A percentile compares a stretch with the other conserved stretches of the same genome.
Conservation (phyloP, 2,797 vertebrate genomes). For the Sparidentex hasta region DNA sequence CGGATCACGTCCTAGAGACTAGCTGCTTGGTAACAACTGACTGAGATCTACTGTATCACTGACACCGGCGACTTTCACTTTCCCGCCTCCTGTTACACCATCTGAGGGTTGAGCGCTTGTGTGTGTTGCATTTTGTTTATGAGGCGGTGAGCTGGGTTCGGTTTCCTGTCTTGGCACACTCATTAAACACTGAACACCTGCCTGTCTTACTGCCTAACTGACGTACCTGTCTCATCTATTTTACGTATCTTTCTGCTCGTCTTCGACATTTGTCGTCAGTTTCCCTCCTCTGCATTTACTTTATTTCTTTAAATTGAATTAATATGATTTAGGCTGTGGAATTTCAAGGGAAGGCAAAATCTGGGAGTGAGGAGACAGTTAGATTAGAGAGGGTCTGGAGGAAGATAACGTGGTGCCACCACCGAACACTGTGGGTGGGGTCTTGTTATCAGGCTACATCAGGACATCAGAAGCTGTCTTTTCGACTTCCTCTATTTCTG, state of each 20-base stretch:
- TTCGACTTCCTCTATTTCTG: constrained; percentile 71
- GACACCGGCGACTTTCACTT: constrained; percentile 73
- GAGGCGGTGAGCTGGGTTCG: constrained; percentile 50
- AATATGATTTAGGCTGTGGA: background rate
- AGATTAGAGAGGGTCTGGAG: constrained; percentile 1
- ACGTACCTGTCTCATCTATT: constrained; percentile 19
- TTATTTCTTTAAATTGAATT: background rate
- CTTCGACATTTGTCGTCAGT: background rate
- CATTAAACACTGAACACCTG: constrained; percentile 49
- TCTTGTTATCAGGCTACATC: constrained; percentile 46
- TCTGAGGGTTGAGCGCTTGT: constrained; percentile 9
- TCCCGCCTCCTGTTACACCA: constrained; percentile 75
- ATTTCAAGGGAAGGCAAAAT: background rate
- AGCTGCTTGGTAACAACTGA: constrained; percentile 61
- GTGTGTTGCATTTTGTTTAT: constrained; percentile 42
- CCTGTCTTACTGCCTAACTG: constrained; percentile 20
- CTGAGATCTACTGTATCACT: constrained; percentile 70
- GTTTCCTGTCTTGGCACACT: constrained; percentile 70
- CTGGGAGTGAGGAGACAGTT: background rate
- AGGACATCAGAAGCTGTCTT: constrained; percentile 35
- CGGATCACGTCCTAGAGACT: constrained; percentile 52
- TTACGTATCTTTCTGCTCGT: background rate
- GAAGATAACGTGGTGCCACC: constrained; percentile 4
- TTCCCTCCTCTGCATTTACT: background rate
- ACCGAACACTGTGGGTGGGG: constrained; percentile 10